Conservation (phyloP, 1,140 invertebrate genomes). For the Frieseomelitta varia region DNA sequence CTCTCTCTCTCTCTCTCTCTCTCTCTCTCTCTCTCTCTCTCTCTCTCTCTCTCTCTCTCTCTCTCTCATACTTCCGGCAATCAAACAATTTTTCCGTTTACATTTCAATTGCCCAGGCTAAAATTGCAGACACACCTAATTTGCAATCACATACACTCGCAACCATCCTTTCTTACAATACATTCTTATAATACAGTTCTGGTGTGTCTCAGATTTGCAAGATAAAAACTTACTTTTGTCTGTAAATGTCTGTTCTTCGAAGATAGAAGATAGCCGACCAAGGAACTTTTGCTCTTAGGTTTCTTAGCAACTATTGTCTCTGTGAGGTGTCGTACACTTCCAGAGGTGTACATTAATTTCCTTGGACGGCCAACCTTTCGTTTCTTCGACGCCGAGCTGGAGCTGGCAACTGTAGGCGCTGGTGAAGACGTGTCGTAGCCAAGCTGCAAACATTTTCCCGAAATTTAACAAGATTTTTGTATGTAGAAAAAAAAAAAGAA, state of each 20-base stretch:
- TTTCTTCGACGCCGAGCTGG: constrained; percentile 87
- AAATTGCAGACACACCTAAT: no score
- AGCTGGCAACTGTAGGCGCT: constrained; percentile 64
- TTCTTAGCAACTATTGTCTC: constrained; percentile 93
- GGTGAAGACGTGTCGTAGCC: constrained; percentile 71
- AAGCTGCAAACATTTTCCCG: constrained; percentile 38
- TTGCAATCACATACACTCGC: no score
- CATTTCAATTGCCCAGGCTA: no score
- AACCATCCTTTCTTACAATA: no score
- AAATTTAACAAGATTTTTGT: neutral
- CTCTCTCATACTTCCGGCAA: no score
- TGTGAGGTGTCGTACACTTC: constrained; percentile 83
- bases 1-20: no score
- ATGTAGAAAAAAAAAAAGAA: neutral
- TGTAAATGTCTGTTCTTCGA: constrained; percentile 85
- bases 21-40: no score
- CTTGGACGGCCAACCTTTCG: constrained; percentile 92
- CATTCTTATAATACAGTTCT: no score
- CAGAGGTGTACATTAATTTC: constrained; percentile 86
- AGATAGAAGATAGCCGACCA: constrained; percentile 85
- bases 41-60: no score
- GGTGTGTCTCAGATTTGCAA: no score
- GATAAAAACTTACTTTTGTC: constrained; percentile 79
- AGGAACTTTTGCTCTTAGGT: constrained; percentile 85
- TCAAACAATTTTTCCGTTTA: no score